These are phyloP conservation scores for Yponomeuta malinellus DNA, from an alignment of 2,888 invertebrate species.

Conservation along the genomic window DNA sequence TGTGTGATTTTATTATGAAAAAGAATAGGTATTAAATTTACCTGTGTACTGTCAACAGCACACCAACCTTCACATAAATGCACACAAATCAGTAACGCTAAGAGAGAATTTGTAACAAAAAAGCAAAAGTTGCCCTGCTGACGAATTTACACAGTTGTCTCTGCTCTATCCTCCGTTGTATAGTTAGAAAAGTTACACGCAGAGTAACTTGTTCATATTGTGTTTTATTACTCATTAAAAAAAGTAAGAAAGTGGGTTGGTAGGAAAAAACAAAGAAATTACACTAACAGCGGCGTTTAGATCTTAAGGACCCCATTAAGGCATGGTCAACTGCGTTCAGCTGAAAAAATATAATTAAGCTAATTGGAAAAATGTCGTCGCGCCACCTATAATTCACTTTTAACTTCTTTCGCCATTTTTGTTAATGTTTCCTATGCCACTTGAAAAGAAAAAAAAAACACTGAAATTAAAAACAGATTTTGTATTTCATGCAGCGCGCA, in stretches of 20 bases:
- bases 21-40: too few species aligned
- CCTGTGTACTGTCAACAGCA: too few species aligned
- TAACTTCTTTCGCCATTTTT: constrained; percentile 49
- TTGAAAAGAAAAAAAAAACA: constrained; percentile 23
- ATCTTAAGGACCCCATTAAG: constrained; percentile 18
- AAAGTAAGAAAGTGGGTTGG: not conserved
- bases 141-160: too few species aligned
- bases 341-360: constrained; percentile 55
- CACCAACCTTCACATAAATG: too few species aligned
- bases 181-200: too few species aligned
- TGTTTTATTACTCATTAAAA: not conserved
- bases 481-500: constrained; percentile 19
- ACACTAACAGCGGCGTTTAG: constrained; percentile 9
- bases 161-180: too few species aligned
- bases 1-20: too few species aligned
- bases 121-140: too few species aligned
- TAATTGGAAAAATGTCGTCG: constrained; percentile 56
- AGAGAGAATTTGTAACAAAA: too few species aligned
- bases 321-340: constrained; percentile 13
- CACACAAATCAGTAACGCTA: too few species aligned
- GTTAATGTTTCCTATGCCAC: constrained; percentile 41
- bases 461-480: constrained; percentile 55
- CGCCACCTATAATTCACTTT: constrained; percentile 48
- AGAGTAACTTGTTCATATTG: not conserved
- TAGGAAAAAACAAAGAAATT: constrained; percentile 7